A percentile compares a stretch with the other conserved stretches of the same genome.
Evolutionary conservation across 2,888 invertebrate species (phyloP).

Genomic region (Clusia tigrina): DNA sequence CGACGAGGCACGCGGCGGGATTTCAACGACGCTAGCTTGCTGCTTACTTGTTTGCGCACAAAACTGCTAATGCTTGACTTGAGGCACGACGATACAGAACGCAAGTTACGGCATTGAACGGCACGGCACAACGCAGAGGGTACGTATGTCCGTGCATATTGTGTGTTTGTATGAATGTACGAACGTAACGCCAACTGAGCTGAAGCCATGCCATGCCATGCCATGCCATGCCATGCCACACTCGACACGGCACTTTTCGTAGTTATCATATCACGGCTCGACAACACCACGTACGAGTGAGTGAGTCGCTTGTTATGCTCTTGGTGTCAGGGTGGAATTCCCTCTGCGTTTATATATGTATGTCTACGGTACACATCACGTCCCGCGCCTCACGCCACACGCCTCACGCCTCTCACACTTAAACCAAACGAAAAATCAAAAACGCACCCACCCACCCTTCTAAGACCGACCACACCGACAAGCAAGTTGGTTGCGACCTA

Average conservation of each 20-base stretch:
- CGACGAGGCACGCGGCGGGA: background rate
- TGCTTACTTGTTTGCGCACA: background rate
- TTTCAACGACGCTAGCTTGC: conserved; percentile 8
- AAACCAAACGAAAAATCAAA: background rate
- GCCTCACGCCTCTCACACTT: conserved; percentile 18
- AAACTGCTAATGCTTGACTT: conserved; percentile 14
- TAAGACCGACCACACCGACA: background rate
- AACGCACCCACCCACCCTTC: background rate
- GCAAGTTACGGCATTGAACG: conserved; percentile 19
- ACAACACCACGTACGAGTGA: background rate
- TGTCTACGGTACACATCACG: conserved; percentile 21
- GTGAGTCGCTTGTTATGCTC: conserved; percentile 7
- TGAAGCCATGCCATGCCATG: background rate
- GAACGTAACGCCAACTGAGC: conserved; percentile 14
- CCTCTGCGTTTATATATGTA: conserved; percentile 23
- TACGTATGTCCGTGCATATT: background rate
- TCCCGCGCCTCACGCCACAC: conserved; percentile 21
- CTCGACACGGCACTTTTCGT: conserved; percentile 16
- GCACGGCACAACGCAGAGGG: background rate
- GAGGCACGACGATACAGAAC: background rate
- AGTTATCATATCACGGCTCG: conserved; percentile 16
- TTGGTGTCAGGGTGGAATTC: conserved; percentile 29
- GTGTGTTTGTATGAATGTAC: too few relatives aligned
- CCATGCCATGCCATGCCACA: background rate
- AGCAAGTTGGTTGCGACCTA: conserved; percentile 26